Evolutionary conservation across 2,113 vertebrate genomes (phyloP).

Genomic region (Campylomormyrus tamandua): DNA sequence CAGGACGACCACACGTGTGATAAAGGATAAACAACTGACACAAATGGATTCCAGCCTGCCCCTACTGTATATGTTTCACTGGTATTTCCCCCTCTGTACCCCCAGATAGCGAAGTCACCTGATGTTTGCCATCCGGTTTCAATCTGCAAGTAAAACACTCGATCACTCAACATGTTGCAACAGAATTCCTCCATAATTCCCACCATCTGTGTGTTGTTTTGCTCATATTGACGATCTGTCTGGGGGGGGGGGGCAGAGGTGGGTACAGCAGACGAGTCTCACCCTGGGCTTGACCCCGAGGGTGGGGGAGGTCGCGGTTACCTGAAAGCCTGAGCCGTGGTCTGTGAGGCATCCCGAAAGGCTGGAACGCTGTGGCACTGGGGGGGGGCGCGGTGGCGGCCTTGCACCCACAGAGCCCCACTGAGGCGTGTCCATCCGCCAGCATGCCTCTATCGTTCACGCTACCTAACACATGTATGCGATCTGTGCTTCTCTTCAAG

Average conservation of each 20-base stretch:
- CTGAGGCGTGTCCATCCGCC: not conserved
- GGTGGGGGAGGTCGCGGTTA: not conserved
- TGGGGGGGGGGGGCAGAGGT: constrained; percentile 36
- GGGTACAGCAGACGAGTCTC: not conserved
- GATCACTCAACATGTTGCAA: constrained; percentile 62
- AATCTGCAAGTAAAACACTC: constrained; percentile 54
- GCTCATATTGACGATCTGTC: constrained; percentile 52
- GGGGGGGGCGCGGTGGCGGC: not conserved
- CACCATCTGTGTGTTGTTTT: constrained; percentile 56
- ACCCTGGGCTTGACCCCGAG: not conserved
- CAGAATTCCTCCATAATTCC: constrained; percentile 61
- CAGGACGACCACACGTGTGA: not conserved
- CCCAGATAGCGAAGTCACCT: constrained; percentile 52
- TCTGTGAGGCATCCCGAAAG: not conserved
- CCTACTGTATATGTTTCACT: constrained; percentile 32
- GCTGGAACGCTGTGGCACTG: not conserved
- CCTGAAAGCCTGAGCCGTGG: not conserved
- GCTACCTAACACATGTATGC: not conserved
- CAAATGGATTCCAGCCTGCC: constrained; percentile 10
- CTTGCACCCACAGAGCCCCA: not conserved
- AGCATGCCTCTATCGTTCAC: not conserved
- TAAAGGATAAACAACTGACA: not conserved
- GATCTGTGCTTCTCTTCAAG: not conserved
- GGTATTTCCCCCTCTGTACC: constrained; percentile 40
- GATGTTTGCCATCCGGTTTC: constrained; percentile 58